phyloP scores from a whole-genome alignment of 2,113 vertebrate species.

The Cyprinodon tularosa region DNA sequence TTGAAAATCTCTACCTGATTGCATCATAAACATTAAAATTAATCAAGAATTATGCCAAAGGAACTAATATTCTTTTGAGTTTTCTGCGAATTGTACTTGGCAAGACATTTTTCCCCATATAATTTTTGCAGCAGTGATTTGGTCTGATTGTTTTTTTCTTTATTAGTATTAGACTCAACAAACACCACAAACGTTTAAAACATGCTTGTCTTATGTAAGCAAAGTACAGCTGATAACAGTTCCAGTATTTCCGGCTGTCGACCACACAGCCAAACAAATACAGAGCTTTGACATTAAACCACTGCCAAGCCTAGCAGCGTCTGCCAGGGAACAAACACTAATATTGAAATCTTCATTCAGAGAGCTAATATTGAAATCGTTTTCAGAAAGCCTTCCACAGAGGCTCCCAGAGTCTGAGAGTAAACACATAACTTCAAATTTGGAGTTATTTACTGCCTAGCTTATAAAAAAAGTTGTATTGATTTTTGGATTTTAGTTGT shows the following conservation, averaged over 20 bases:
- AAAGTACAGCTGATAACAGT: not conserved
- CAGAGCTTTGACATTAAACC: not conserved
- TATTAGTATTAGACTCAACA: not conserved
- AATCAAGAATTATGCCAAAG: no score
- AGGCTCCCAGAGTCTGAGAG: not conserved
- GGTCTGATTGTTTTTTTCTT: not conserved
- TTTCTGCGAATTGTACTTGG: not conserved
- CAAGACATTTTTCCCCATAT: not conserved
- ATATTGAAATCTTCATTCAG: not conserved
- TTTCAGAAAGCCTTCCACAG: not conserved
- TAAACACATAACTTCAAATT: slow-evolving; percentile 2
- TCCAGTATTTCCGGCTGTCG: not conserved
- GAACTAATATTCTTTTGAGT: not conserved
- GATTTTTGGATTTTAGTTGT: not conserved
- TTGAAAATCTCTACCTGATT: not conserved
- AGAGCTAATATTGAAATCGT: slow-evolving; percentile 1
- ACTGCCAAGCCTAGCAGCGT: not conserved
- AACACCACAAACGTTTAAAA: not conserved
- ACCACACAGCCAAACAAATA: not conserved
- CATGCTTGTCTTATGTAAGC: not conserved
- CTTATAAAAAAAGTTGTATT: not conserved
- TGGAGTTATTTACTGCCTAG: not conserved
- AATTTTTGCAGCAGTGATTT: not conserved
- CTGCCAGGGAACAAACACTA: not conserved
- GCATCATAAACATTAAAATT: not conserved